Percentiles rank a stretch among this genome's conserved stretches.
Conservation (phyloP, 2,797 vertebrate species). For the Gallinago nigripennis region DNA sequence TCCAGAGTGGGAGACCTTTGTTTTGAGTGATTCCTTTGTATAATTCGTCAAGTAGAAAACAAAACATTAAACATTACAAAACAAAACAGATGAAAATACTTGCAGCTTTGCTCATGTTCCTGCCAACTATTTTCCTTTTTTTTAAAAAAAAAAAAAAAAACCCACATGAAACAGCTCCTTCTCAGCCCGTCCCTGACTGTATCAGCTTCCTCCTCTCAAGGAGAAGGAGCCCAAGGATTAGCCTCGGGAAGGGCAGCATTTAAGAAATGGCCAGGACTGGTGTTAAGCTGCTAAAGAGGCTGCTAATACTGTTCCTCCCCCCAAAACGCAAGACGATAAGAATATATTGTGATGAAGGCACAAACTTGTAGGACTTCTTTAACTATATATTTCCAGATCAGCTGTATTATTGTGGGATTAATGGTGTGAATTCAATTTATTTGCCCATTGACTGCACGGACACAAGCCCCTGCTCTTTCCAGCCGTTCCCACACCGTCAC, state of each 20-base stretch:
- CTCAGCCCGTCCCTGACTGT: not conserved
- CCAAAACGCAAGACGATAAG: fast-evolving
- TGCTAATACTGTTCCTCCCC: too few relatives aligned
- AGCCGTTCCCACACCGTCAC: not conserved
- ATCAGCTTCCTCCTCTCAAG: not conserved
- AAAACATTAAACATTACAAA: conserved; percentile 29
- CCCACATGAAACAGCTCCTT: not conserved
- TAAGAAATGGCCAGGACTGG: not conserved
- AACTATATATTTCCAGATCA: not conserved
- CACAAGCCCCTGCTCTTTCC: not conserved
- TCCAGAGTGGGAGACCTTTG: not conserved
- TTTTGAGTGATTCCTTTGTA: conserved; percentile 19
- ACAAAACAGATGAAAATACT: conserved; percentile 40
- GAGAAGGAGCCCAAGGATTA: not conserved
- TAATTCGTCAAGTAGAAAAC: not conserved
- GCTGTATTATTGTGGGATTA: too few relatives aligned
- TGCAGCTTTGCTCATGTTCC: conserved; percentile 18
- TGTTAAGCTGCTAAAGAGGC: not conserved
- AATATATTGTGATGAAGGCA: not conserved
- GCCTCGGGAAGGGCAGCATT: not conserved
- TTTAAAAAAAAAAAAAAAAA: not conserved
- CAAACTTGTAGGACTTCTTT: not conserved
- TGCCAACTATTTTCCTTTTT: conserved; percentile 30
- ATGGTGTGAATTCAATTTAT: not conserved
- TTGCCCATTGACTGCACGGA: not conserved